These are phyloP conservation scores for Pristiophorus japonicus DNA, from an alignment of 2,113 vertebrate genomes.

Conservation along the genomic window DNA sequence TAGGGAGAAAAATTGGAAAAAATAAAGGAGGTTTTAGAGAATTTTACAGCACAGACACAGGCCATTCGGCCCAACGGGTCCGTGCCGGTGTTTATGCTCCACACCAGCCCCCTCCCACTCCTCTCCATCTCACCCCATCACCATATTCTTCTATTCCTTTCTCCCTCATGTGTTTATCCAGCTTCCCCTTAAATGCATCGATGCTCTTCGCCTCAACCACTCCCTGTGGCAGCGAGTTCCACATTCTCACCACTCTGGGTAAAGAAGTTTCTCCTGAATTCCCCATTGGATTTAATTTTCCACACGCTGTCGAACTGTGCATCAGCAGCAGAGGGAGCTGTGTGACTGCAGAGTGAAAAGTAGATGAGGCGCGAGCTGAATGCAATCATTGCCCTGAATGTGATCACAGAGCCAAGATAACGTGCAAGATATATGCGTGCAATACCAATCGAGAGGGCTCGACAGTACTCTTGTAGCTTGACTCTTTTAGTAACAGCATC, in stretches of 20 bases:
- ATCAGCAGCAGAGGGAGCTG: not conserved
- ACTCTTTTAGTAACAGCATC: not conserved
- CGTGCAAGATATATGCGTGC: too few relatives aligned
- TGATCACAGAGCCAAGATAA: too few relatives aligned
- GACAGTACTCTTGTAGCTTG: not conserved
- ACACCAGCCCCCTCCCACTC: too few relatives aligned
- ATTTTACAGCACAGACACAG: not conserved
- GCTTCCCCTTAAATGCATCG: not conserved
- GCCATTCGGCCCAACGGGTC: not conserved
- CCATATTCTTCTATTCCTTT: not conserved
- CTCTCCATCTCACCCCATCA: not conserved
- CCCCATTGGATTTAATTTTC: not conserved
- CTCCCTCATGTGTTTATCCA: too few relatives aligned
- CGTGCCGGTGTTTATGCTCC: not conserved
- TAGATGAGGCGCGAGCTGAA: not conserved
- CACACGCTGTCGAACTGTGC: not conserved
- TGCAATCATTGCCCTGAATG: not conserved
- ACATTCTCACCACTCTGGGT: not conserved
- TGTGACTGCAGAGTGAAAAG: not conserved
- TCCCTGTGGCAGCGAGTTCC: not conserved
- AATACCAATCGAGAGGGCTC: not conserved
- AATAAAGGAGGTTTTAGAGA: not conserved
- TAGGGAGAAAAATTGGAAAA: not conserved
- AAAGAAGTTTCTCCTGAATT: too few relatives aligned
- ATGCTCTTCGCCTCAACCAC: not conserved